phyloP scores from a whole-genome alignment of 2,797 vertebrate species.

The Schizothorax lantsangensis region DNA sequence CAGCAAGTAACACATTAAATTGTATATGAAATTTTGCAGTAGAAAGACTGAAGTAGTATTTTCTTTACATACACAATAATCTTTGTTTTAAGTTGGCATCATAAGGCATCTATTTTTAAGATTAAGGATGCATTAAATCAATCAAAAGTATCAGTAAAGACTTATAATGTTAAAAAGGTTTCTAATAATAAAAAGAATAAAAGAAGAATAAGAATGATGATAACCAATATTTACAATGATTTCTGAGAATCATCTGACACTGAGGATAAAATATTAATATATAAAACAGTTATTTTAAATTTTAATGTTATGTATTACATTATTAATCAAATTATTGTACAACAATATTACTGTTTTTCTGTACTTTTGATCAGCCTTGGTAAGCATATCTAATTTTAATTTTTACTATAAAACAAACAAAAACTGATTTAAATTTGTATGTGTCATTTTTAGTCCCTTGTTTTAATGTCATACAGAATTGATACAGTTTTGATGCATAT shows the following conservation, averaged over 20 bases:
- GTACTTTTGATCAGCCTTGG: background rate
- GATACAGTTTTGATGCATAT: constrained; percentile 13
- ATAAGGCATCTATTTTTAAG: background rate
- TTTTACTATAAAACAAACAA: background rate
- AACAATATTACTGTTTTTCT: background rate
- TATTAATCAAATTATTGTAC: background rate
- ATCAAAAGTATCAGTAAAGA: background rate
- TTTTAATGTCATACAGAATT: background rate
- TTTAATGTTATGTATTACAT: background rate
- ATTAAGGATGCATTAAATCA: background rate
- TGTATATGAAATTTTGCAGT: background rate
- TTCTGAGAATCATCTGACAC: background rate
- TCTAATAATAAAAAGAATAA: background rate
- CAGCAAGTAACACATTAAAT: background rate
- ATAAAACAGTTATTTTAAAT: background rate
- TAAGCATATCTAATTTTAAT: background rate
- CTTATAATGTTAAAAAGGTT: background rate
- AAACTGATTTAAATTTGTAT: background rate
- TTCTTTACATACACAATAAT: background rate
- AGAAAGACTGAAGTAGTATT: no score
- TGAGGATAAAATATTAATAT: background rate
- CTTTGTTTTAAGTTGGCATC: no score
- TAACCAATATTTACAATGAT: background rate
- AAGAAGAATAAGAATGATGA: background rate
- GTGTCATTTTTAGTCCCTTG: background rate